Percentiles rank a stretch among this genome's conserved stretches.
Evolutionary conservation across 2,888 invertebrate species (phyloP).

Genomic region (Phrixothrix hirtus): DNA sequence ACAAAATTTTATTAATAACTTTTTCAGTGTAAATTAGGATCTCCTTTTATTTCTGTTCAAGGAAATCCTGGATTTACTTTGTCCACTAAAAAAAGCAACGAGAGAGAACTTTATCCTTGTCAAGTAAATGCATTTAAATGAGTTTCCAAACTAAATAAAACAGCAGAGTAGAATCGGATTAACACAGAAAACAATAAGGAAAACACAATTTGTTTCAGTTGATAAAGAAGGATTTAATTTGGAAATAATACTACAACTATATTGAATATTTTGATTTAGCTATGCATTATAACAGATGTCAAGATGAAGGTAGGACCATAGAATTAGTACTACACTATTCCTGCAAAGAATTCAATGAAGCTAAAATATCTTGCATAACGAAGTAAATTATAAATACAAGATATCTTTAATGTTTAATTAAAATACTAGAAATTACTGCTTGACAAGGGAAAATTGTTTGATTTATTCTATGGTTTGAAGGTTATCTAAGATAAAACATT

Average conservation of each 20-base stretch:
- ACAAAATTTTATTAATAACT: not conserved
- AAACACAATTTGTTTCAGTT: not conserved
- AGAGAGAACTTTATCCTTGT: conserved; percentile 16
- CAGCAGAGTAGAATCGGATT: conserved; percentile 8
- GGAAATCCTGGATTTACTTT: conserved; percentile 22
- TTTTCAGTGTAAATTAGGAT: not conserved
- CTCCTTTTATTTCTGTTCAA: not conserved
- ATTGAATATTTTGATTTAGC: not conserved
- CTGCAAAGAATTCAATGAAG: too few species aligned
- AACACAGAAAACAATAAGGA: conserved; percentile 1
- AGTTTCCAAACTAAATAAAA: conserved; percentile 17
- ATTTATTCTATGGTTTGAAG: too few species aligned
- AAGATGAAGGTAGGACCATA: too few species aligned
- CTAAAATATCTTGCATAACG: too few species aligned
- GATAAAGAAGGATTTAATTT: not conserved
- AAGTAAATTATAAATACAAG: too few species aligned
- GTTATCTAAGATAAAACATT: too few species aligned
- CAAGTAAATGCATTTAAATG: conserved; percentile 20
- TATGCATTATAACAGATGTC: not conserved
- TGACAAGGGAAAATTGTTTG: too few species aligned
- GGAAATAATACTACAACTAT: not conserved
- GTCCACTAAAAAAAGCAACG: conserved; percentile 17
- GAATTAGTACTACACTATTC: too few species aligned
- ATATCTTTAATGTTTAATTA: too few species aligned
- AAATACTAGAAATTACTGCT: too few species aligned